phyloP scores from a whole-genome alignment of 1,140 invertebrate genomes.

The Eumeta japonica region DNA sequence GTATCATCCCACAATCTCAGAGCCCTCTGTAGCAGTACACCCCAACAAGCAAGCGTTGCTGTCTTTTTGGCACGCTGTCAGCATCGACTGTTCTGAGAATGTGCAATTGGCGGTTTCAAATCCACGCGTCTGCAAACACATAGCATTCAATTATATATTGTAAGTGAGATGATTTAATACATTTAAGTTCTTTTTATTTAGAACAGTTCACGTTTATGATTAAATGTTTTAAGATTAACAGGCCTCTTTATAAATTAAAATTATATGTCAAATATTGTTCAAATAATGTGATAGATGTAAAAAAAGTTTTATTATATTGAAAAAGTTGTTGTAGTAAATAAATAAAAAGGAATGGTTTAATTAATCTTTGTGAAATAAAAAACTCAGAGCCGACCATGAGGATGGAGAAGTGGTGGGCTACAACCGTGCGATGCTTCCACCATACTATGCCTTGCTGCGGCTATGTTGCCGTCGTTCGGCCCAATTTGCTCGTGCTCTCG shows the following conservation, averaged over 20 bases:
- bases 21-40: conserved; percentile 90
- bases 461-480: conserved; percentile 87
- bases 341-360: neutral
- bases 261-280: neutral
- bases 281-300: neutral
- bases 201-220: neutral
- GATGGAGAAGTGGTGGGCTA: conserved; percentile 92
- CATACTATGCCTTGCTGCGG: conserved; percentile 88
- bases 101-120: conserved; percentile 83
- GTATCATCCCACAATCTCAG: conserved; percentile 92
- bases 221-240: neutral
- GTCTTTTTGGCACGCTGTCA: conserved; percentile 90
- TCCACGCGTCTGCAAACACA: conserved; percentile 83
- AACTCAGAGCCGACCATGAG: conserved; percentile 83
- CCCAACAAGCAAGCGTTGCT: conserved; percentile 93
- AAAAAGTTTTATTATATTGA: too few relatives aligned
- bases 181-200: conserved; percentile 4
- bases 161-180: conserved; percentile 69
- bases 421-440: conserved; percentile 89
- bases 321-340: too few relatives aligned
- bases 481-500: conserved; percentile 79
- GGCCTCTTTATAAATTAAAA: too few relatives aligned
- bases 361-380: conserved; percentile 6
- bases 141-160: conserved; percentile 96
- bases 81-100: conserved; percentile 89